Percentiles rank a stretch among this genome's conserved stretches.
These are phyloP conservation scores for Apis cerana DNA, from an alignment of 1,140 invertebrate species.

Conservation along the genomic window DNA sequence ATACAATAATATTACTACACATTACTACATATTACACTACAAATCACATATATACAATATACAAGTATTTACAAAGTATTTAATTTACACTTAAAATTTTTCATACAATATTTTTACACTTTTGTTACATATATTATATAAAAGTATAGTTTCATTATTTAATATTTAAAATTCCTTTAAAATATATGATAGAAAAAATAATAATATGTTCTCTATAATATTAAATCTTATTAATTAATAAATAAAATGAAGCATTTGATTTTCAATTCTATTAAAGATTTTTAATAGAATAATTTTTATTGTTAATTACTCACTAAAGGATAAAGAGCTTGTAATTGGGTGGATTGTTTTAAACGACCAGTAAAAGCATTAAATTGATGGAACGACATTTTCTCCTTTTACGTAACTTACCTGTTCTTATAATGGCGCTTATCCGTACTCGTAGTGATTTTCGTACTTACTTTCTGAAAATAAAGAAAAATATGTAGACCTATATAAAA, in stretches of 20 bases:
- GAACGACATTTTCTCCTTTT: slow-evolving; percentile 55
- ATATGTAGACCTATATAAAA: neutral
- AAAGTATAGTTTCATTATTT: neutral
- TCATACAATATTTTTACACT: neutral
- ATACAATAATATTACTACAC: neutral
- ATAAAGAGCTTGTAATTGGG: slow-evolving; percentile 49
- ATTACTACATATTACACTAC: too few relatives aligned
- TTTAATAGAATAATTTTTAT: neutral
- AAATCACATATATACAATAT: neutral
- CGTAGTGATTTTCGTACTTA: neutral
- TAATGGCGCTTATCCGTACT: neutral
- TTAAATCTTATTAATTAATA: too few relatives aligned
- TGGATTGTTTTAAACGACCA: slow-evolving; percentile 51
- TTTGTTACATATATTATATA: neutral
- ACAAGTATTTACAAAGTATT: neutral
- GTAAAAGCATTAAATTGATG: slow-evolving; percentile 59
- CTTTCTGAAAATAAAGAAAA: neutral
- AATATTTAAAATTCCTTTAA: neutral
- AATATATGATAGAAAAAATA: neutral
- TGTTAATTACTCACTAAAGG: slow-evolving; percentile 61
- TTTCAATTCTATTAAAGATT: neutral
- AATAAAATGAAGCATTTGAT: too few relatives aligned
- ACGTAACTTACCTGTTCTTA: slow-evolving; percentile 21
- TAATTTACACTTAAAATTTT: neutral
- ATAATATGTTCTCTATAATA: neutral